Evolutionary conservation across 2,113 vertebrate species (phyloP).

Genomic region (Edolisoma coerulescens): DNA sequence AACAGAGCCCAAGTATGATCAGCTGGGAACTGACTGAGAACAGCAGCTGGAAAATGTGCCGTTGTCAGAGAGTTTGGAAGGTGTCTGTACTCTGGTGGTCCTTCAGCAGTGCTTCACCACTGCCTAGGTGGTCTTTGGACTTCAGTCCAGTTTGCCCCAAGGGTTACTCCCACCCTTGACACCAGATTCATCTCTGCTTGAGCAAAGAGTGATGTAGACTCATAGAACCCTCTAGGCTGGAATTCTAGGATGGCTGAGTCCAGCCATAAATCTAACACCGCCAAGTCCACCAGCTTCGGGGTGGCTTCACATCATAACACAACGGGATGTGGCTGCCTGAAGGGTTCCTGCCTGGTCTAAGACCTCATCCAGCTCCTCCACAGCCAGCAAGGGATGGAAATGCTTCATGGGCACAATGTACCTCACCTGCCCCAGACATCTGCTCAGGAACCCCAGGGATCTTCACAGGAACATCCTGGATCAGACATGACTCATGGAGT

Average conservation of each 20-base stretch:
- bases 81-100: neutral
- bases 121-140: neutral
- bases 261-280: neutral
- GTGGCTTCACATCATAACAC: neutral
- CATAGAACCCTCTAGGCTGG: neutral
- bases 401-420: neutral
- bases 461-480: neutral
- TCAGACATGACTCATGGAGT: conserved; percentile 1
- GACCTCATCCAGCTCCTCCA: neutral
- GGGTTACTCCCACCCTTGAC: neutral
- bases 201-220: neutral
- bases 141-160: neutral
- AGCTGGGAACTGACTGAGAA: neutral
- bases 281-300: neutral
- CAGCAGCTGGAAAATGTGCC: neutral
- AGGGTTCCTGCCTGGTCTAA: neutral
- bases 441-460: neutral
- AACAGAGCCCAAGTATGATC: neutral
- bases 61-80: neutral
- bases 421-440: neutral
- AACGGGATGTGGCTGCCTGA: accelerated
- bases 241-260: neutral
- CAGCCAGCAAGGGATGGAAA: neutral
- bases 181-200: neutral
- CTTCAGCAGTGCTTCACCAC: neutral